Evolutionary conservation across 2,888 invertebrate genomes (phyloP).

Genomic region (Fragum fragum): DNA sequence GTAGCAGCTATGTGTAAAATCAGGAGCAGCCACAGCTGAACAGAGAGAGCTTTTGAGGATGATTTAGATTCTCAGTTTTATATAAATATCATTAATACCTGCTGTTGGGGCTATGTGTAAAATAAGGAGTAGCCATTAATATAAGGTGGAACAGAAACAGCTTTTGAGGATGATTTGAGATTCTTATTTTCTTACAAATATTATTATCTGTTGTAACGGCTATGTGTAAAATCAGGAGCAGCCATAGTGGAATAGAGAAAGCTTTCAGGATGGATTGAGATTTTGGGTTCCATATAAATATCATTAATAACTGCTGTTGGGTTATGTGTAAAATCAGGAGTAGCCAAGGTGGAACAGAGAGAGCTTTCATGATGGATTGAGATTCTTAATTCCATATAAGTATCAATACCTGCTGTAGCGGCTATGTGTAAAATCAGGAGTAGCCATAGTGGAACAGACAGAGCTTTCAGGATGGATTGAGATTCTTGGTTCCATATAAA

Average conservation of each 20-base stretch:
- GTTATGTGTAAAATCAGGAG: constrained; percentile 91
- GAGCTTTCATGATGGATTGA: constrained; percentile 88
- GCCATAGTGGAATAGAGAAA: constrained; percentile 88
- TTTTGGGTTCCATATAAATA: constrained; percentile 93
- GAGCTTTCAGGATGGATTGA: constrained; percentile 88
- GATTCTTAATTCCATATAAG: constrained; percentile 93
- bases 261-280: constrained; percentile 90
- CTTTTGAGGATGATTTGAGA: constrained; percentile 88
- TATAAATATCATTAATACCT: constrained; percentile 89
- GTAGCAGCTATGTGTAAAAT: constrained; percentile 90
- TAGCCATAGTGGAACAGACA: constrained; percentile 92
- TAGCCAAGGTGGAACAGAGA: constrained; percentile 92
- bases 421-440: constrained; percentile 91
- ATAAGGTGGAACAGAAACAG: too few relatives aligned
- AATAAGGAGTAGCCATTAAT: constrained; percentile 93
- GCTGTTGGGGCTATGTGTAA: constrained; percentile 89
- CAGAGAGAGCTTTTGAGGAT: constrained; percentile 88
- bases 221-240: constrained; percentile 92
- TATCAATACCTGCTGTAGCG: constrained; percentile 87
- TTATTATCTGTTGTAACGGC: constrained; percentile 87
- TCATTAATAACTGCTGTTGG: not conserved
- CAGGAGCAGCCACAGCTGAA: constrained; percentile 93
- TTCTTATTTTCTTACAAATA: constrained; percentile 92
- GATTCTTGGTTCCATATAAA: constrained; percentile 92
- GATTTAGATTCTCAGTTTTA: constrained; percentile 92